Conservation (phyloP, 1,140 invertebrate genomes). For the Branchinecta lindahli region DNA sequence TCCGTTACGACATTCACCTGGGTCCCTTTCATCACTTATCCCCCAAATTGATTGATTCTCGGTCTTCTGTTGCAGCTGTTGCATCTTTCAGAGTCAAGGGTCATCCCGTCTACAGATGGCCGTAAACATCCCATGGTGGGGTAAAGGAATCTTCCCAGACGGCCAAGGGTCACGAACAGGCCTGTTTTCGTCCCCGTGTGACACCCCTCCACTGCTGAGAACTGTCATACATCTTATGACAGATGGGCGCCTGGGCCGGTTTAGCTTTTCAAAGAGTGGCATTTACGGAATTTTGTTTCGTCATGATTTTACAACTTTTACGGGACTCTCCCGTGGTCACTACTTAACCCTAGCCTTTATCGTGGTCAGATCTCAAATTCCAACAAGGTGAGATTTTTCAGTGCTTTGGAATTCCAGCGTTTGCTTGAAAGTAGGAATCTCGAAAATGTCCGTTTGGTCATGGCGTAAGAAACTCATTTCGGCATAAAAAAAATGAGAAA, state of each 20-base stretch:
- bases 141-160: constrained; percentile 10
- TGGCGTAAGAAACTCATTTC: no score
- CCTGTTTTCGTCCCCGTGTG: constrained; percentile 4
- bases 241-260: not conserved
- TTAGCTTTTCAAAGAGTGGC: not conserved
- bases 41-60: not conserved
- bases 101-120: constrained; percentile 10
- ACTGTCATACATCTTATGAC: constrained; percentile 6
- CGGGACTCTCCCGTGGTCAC: no score
- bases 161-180: not conserved
- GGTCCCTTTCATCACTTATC: constrained; percentile 5
- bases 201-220: not conserved
- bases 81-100: constrained; percentile 9
- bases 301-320: not conserved
- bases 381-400: no score
- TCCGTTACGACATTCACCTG: not conserved
- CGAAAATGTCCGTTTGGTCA: no score
- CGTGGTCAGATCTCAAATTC: no score
- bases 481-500: no score
- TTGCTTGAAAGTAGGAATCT: no score
- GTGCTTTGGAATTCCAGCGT: no score
- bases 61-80: constrained; percentile 2
- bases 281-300: not conserved
- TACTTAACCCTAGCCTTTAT: no score
- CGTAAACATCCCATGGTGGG: constrained; percentile 7